Evolutionary conservation across 1,140 invertebrate genomes (phyloP).

Genomic region (Rhopalosiphum padi): DNA sequence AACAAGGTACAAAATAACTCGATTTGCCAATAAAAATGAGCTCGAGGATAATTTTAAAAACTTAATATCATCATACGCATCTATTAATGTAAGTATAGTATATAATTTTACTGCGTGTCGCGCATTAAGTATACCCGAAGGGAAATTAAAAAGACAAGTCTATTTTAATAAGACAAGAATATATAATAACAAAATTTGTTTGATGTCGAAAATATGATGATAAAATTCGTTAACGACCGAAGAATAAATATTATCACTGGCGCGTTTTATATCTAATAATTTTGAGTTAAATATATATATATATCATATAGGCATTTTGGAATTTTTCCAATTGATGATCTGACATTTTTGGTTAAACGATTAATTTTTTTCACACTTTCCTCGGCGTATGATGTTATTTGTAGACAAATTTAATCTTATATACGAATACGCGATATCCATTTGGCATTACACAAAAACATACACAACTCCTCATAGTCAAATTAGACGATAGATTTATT

Average conservation of each 20-base stretch:
- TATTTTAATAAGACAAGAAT: slow-evolving; percentile 29
- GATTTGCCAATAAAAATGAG: slow-evolving; percentile 22
- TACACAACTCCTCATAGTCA: background rate
- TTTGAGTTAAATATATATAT: background rate
- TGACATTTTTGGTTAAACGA: slow-evolving; percentile 11
- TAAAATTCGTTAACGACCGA: slow-evolving; percentile 40
- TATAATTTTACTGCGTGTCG: background rate
- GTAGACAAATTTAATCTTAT: background rate
- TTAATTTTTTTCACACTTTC: background rate
- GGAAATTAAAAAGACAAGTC: slow-evolving; percentile 24
- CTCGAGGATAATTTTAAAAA: background rate
- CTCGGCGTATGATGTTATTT: background rate
- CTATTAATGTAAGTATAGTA: background rate
- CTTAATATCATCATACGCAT: background rate
- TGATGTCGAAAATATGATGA: slow-evolving; percentile 43
- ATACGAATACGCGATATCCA: background rate
- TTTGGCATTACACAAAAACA: background rate
- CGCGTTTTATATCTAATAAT: background rate
- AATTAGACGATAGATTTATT: background rate
- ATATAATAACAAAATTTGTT: slow-evolving; percentile 29
- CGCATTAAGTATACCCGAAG: background rate
- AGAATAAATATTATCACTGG: slow-evolving; percentile 26
- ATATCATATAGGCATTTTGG: slow-evolving; percentile 10
- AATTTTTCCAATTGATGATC: background rate
- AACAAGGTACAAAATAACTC: background rate